phyloP scores from a whole-genome alignment of 1,140 invertebrate species.

The Pseudomyrmex pallidus region DNA sequence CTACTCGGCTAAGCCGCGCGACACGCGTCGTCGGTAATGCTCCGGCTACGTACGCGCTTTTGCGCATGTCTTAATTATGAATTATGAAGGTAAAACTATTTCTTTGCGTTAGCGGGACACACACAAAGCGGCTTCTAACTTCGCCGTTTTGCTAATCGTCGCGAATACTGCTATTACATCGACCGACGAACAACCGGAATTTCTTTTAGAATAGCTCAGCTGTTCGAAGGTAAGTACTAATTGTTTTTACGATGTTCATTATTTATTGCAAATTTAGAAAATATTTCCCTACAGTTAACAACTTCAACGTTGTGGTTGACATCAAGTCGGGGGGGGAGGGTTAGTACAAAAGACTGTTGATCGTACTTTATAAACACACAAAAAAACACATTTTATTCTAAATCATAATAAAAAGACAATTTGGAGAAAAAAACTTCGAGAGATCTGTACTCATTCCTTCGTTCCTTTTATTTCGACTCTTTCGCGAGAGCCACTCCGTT shows the following conservation, averaged over 20 bases:
- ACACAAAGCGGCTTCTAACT: conserved; percentile 26
- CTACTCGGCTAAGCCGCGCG: conserved; percentile 35
- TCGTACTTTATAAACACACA: not conserved
- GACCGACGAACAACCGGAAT: not conserved
- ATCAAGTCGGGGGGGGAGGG: not conserved
- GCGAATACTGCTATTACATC: not conserved
- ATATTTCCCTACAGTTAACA: not conserved
- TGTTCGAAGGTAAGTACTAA: conserved; percentile 27
- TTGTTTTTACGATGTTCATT: not conserved
- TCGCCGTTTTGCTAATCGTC: not conserved
- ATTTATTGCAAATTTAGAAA: not conserved
- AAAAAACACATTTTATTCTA: not conserved
- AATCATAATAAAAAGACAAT: conserved; percentile 7
- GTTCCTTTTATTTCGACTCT: conserved; percentile 55
- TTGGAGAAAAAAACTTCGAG: not conserved
- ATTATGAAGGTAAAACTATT: conserved; percentile 38
- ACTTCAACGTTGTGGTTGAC: no score
- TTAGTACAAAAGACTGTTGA: not conserved
- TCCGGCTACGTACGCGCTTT: conserved; percentile 7
- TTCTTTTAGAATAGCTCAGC: no score
- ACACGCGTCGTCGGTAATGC: conserved; percentile 38
- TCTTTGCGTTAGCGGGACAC: not conserved
- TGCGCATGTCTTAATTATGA: conserved; percentile 42
- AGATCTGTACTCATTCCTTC: conserved; percentile 12
- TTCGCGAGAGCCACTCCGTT: conserved; percentile 42